phyloP scores from a whole-genome alignment of 1,140 invertebrate species.

The Hypsibius dujardini region DNA sequence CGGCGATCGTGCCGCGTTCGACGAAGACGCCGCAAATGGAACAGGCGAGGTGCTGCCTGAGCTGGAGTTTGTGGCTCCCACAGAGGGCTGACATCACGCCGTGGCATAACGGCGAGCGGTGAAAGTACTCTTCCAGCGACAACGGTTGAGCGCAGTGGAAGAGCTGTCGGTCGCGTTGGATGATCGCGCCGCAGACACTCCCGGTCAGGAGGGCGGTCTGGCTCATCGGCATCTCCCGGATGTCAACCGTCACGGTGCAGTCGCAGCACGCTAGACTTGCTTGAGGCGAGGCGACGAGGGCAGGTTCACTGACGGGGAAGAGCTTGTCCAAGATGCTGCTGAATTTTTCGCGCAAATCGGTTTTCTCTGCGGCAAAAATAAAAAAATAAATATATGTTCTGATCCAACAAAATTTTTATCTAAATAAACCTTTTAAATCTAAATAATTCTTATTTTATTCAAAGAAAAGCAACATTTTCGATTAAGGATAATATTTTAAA shows the following conservation, averaged over 20 bases:
- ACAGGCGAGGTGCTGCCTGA: neutral
- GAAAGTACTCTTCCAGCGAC: neutral
- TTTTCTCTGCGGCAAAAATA: neutral
- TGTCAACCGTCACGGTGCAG: no score
- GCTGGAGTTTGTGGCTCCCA: neutral
- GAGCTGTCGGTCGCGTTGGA: neutral
- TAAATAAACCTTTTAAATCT: no score
- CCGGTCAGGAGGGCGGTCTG: neutral
- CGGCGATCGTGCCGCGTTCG: neutral
- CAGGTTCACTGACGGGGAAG: neutral
- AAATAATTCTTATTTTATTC: no score
- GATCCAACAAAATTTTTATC: no score
- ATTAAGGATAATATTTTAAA: no score
- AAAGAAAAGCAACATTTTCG: no score
- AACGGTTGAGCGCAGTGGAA: neutral
- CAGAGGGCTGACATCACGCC: neutral
- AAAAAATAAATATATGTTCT: no score
- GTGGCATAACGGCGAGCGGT: neutral
- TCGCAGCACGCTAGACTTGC: no score
- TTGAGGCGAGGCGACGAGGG: no score
- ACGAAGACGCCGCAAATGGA: conserved; percentile 4
- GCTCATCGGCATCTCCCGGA: no score
- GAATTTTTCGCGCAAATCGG: neutral
- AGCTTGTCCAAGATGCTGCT: neutral
- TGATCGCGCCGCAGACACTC: neutral